Evolutionary conservation across 2,888 invertebrate species (phyloP), one percentile per base, ranked within the genome.

Genomic region (Tachina fera): DNA sequence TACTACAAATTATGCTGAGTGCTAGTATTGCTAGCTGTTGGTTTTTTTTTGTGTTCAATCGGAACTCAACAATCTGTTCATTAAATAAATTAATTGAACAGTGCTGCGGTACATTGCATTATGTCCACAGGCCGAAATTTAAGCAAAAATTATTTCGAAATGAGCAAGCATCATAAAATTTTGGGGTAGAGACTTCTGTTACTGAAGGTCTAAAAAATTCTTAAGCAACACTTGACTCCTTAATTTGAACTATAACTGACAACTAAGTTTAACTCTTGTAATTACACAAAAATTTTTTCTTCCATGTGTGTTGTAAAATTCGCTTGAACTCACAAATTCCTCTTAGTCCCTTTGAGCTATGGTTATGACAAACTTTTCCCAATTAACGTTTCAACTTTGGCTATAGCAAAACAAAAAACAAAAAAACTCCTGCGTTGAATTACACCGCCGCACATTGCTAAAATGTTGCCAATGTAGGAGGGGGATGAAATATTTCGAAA

Each of bases 1-100:
- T 45, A 56, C 47, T 72, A 72, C 22, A 72, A 79, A 65, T 79
- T 41, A 63, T 72, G 56, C 65, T 65, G 49, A 80, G 72, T 67
- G 67, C 19, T 8, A 43, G 70, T 43, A n/a, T n/a, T n/a, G 39
- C 6, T 14, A 19, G n/a, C n/a, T 51, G 9, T 60, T 43, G n/a
- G 45, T 22, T 47, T 14, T 58, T n/a, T 47, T 14, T 58, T n/a
- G n/a, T 60, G 39, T 56, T 56, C 31, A 19, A 56, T 72, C 47
- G 65, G 56, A 72, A 56, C 47, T 72, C 45, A 79, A 79, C 61
- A 47, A 53, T 71, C 16, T 63, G 79, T 79, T 13, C 45, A 31
- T 61, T 51, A 51, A 71, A 45, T 43, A 53, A 71, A 9, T 56
- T 65, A 47, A 71, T 45, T 16, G 47, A 53, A 71, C 63, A 71